Base-by-base conservation (phyloP, 2,888 invertebrate genomes). In the Candidula unifasciata region DNA sequence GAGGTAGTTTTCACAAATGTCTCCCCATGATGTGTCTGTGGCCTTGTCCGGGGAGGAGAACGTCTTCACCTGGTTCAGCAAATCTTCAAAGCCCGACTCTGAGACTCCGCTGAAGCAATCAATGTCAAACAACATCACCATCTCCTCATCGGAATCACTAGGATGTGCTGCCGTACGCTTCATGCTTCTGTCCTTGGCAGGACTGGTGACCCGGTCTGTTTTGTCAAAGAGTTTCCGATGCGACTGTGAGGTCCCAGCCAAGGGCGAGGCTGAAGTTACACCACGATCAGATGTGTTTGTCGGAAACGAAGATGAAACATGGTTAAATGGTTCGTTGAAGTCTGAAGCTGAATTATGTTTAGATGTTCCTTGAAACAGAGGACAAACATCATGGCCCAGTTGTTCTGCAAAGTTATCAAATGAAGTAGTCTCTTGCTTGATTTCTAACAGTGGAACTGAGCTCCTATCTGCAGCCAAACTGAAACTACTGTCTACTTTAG, bases 1-100 rank as follows among this genome's bases (percentile, higher is more conserved):
- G 57, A 91, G 88, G 85, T 89, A 91, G 33, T 78, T 82, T 13
- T 90, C 90, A 87, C 89, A 89, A 10, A 89, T 88, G 69, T 90
- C 89, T 73, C 85, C 89, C 91, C 91, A 91, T 0, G 90, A 91
- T 0, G 90, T 89, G 69, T 91, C 88, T 0, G 90, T 89, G 13
- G 71, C 82, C 86, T 90, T 90, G 10, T 88, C 88, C 18, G 90
- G 91, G 35, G 91, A 91, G 0, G 90, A 89, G 82, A 90, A 87
- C 35, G 76, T 82, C 1, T 86, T 84, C 37, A 86, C 76, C 44
- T 86, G 83, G 3, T 35, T 73, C 3, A 77, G 37, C 8, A 83
- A 82, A 24, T 80, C 82, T 68, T 84, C 66, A n/a, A 35, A 3
- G 13, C 54, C 85, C 21, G 24, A 24, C 33, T 35, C 52, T 57